Percentiles rank a stretch among this genome's conserved stretches.
These are phyloP conservation scores for Aurelia sp. DNA, from an alignment of 30 jellyfish, hydroid and myxozoan genomes.

Conservation along the genomic window DNA sequence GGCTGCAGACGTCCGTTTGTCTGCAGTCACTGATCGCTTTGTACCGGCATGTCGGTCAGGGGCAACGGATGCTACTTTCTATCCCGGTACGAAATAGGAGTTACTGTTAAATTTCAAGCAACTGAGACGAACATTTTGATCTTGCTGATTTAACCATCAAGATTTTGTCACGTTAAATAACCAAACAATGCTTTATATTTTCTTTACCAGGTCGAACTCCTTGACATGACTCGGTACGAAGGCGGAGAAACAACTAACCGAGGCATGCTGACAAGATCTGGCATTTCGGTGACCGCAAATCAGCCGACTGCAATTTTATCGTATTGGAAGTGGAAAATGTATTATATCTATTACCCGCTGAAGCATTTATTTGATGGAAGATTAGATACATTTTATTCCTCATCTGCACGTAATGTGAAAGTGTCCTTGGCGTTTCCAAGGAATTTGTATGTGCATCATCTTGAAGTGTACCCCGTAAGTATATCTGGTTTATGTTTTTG, in stretches of 20 bases:
- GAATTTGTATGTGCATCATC: conserved; percentile 33
- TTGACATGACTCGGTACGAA: conserved; percentile 34
- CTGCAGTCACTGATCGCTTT: no score
- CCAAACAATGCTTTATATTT: no score
- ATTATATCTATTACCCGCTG: conserved; percentile 29
- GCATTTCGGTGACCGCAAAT: conserved; percentile 31
- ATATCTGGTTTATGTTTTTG: background rate
- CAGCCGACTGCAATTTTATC: conserved; percentile 29
- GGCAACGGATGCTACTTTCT: no score
- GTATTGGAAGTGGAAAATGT: background rate
- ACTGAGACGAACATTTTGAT: no score
- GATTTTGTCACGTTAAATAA: background rate
- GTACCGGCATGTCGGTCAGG: no score
- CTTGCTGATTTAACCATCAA: no score
- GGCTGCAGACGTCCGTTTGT: no score
- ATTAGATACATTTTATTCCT: conserved; percentile 37
- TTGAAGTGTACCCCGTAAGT: conserved; percentile 60
- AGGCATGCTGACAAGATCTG: conserved; percentile 39
- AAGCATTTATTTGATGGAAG: conserved; percentile 37
- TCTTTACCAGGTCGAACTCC: conserved; percentile 34
- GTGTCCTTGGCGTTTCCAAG: conserved; percentile 18
- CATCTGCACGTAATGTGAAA: conserved; percentile 43
- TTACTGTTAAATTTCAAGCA: no score
- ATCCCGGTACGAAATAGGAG: no score
- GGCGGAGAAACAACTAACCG: conserved; percentile 39